phyloP scores from a whole-genome alignment of 2,888 invertebrate genomes.

The Drosophila parthenogenetica region DNA sequence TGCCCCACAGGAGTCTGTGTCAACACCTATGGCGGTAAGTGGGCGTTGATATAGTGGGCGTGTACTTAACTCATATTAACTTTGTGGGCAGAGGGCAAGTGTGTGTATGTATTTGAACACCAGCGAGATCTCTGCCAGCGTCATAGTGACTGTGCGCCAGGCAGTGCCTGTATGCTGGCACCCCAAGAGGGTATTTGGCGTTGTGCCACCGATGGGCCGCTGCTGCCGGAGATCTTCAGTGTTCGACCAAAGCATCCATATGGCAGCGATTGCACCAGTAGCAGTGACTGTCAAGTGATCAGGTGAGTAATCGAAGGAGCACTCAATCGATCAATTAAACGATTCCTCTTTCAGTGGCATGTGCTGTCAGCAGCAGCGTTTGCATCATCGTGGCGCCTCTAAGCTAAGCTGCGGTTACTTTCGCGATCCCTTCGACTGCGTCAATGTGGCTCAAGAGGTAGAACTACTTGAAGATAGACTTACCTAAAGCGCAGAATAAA shows the following conservation, averaged over 20 bases:
- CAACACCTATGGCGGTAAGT: conserved; percentile 82
- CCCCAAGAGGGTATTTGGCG: conserved; percentile 87
- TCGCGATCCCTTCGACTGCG: conserved; percentile 94
- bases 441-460: conserved; percentile 85
- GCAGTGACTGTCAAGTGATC: conserved; percentile 93
- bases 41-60: conserved; percentile 50
- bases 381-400: conserved; percentile 92
- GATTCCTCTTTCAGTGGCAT: conserved; percentile 87
- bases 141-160: conserved; percentile 94
- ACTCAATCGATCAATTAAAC: neutral
- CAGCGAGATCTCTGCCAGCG: conserved; percentile 92
- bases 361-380: conserved; percentile 94
- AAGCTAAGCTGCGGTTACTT: conserved; percentile 97
- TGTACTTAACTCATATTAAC: neutral
- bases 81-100: conserved; percentile 86
- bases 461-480: neutral
- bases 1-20: conserved; percentile 92
- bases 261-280: conserved; percentile 92
- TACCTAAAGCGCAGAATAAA: neutral
- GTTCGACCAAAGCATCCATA: conserved; percentile 90
- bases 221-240: conserved; percentile 44
- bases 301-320: conserved; percentile 65
- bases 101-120: conserved; percentile 89
- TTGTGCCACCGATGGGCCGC: conserved; percentile 90
- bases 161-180: conserved; percentile 90